Base-by-base conservation (phyloP, 2,888 invertebrate genomes). In the Drosophila stalkeri region DNA sequence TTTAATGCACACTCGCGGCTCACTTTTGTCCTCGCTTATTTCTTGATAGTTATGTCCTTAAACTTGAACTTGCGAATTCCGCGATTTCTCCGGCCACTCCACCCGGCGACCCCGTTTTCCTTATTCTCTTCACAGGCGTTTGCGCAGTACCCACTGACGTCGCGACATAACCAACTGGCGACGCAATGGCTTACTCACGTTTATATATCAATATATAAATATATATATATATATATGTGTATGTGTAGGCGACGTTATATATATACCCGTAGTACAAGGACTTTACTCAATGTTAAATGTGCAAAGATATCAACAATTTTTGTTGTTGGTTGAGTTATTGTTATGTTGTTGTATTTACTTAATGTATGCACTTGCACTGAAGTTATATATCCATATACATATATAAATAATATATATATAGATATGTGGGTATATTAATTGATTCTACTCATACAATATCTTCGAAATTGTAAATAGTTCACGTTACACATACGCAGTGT, bases 141-240 rank as follows among this genome's bases (percentile, higher is more conserved):
- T 86, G 88, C 89, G 83, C 86, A 89, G 57, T 88, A 44, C 54
- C 27, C 52, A 57, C 64, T 76, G 56, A 71, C 76, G 89, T 80
- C 77, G 83, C 79, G 86, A 84, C 76, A 81, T 83, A 78, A 90
- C 80, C 65, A 72, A 76, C 78, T 80, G 72, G 64, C 82, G 85
- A 88, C 89, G 90, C 86, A 90, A 89, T 82, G 75, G 78, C 70
- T 84, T 87, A 89, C 88, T 84, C 89, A 89, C 87, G 76, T 76
- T 74, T 72, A 44, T 72, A 64, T 66, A 27, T 43, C 20, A 51
- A 39, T 46, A 37, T 37, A 35, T 64, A 8, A 59, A 43, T 52
- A 20, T 69, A 49, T 37, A 35, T 64, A 8, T 62, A 43, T 52
- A 20, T 69, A 49, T 65, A 23, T 69, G 31, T 57, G 47, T 69